Evolutionary conservation across 2,797 vertebrate genomes (phyloP), one percentile per base, ranked within the genome.

Genomic region (Chiroxiphia lanceolata): DNA sequence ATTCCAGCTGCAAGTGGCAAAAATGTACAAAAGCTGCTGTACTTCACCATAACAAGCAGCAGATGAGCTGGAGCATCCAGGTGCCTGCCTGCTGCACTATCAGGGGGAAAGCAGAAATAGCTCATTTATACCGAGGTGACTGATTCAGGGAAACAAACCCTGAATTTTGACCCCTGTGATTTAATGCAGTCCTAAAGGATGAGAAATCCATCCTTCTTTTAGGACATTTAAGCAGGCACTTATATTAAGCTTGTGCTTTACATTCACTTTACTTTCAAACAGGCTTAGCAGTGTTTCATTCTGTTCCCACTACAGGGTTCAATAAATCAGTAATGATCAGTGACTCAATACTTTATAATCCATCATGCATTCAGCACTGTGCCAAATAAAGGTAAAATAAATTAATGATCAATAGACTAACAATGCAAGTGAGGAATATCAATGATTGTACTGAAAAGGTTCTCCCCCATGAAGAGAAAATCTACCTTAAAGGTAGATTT

Each of bases 261-360:
- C 36, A 65, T 61, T 87, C 79, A n/a, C 33, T 90, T 92, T 2
- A 36, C n/a, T 71, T 91, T 91, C 44, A 79, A 83, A 71, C 84
- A 75, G 50, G 34, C 57, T 93, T 25, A 85, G 70, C 29, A 21
- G 20, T 71, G 42, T 71, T 92, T 86, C 36, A 8, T 45, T 88
- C 69, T 75, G 60, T 33, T 92, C 61, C 50, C 34, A 59, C 47
- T 50, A 17, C 64, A 85, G 78, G 27, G 54, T 75, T 83, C 53
- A 85, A 70, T 71, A 95, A 95, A 95, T 83, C 89, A 72, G 47
- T 75, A 87, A 92, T 79, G 50, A 91, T 44, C 63, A 93, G 60
- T 45, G 56, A 56, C 61, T 67, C 83, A 47, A 15, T 40, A 44
- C 33, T 69, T 90, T 15, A 47, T 45, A 93, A 74, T 29, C n/a